Base-by-base conservation (phyloP, 2,797 vertebrate species). In the Heteromormyrus szaboi region DNA sequence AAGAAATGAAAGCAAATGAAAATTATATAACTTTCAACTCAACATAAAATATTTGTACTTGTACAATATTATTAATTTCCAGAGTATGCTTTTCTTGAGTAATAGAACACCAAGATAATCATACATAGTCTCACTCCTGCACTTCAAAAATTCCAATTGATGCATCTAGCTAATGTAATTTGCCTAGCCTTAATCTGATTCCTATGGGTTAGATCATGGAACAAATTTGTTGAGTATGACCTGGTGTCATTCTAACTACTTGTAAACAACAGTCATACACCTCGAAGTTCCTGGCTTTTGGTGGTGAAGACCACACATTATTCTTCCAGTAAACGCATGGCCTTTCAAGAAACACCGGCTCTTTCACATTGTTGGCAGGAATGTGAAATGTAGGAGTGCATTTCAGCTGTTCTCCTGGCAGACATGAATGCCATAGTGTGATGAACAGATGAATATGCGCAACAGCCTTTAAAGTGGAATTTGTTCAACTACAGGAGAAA, bases 291-390 rank as follows among this genome's bases (percentile, higher is more conserved):
- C 72, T 79, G 72, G 37, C 72, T 79, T 41, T 79, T 79, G 72
- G 14, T 79, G 72, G 6, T 79, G 37, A 72, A 37, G 25, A 37
- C 33, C 37, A 33, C 11, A 37, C 11, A 68, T 37, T 68, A 33
- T 68, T 79, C 37, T 79, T 44, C 72, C 37, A 44, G 72, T 14
- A 17, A 79, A 79, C 33, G 37, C 72, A 79, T 79, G 17, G 37
- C 72, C 37, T 79, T 68, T 68, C 25, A 41, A 79, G 72, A 79
- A 79, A 79, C 72, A 19, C 14, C 72, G 17, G 19, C 72, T 79
- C 72, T 90, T 93, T 88, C 89, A 51, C 25, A 44, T 50, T 86
- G 85, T 37, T 56, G 50, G 85, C 51, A 86, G 50, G 50, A 41
- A 44, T 79, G 33, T 79, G 72, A 79, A 79, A 79, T 79, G 72